Evolutionary conservation across 2,888 invertebrate genomes (phyloP), one percentile per base, ranked within the genome.

Genomic region (Philonicus albiceps): DNA sequence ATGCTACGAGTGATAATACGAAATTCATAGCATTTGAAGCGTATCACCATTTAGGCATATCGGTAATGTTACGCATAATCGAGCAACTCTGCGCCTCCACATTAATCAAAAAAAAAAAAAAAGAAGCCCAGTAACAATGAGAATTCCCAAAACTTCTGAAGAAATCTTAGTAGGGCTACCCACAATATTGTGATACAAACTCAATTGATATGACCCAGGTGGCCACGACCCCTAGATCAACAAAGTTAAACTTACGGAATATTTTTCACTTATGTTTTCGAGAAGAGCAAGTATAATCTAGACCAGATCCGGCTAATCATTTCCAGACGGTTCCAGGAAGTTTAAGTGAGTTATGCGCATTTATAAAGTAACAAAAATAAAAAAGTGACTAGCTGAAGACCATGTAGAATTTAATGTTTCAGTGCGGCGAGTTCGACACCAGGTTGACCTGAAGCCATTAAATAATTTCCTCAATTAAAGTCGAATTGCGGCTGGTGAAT

Each of bases 381-480:
- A 3, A 43, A 22, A 64, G 13, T 64, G 64, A 2, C 64, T 64
- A 64, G 64, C 64, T 8, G 3, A 3, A 27, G 64, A 11, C 31
- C 27, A 19, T 13, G 34, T 72, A 37, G 27, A 83, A 37, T 13
- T 31, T 43, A 78, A 34, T 22, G 34, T 16, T n/a, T 13, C 34
- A 72, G 83, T 19, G 11, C 64, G 16, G 72, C 31, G 37, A 37
- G 64, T 34, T 83, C 64, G 72, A 83, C 72, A 72, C 34, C 83
- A 27, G 72, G 64, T 37, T 83, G 34, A 83, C 83, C 37, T 83
- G 64, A 37, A 55, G 43, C 86, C 73, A 87, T 87, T 87, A 87
- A 87, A 76, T 87, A 85, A 87, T 87, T 87, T 87, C 87, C 87
- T 87, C 87, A 87, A 87, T 87, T 87, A 83, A 87, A 87, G 86